Conservation (phyloP, 2,113 vertebrate species). For the Sciurus niger region DNA sequence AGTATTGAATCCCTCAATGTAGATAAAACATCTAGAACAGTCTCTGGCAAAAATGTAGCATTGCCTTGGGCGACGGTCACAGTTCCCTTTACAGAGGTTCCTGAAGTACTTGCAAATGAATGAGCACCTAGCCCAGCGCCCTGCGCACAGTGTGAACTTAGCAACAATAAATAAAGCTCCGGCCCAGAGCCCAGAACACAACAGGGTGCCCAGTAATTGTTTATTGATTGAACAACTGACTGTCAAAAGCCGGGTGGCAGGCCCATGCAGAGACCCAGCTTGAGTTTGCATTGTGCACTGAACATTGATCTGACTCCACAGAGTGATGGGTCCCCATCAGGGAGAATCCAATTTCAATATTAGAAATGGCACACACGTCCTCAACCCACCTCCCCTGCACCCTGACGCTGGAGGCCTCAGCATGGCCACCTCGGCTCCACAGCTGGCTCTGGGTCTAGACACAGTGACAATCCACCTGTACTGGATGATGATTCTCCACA, state of each 20-base stretch:
- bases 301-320: conserved; percentile 63
- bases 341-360: conserved; percentile 60
- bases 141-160: conserved; percentile 23
- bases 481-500: not conserved
- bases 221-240: conserved; percentile 71
- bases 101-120: not conserved
- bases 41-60: not conserved
- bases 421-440: not conserved
- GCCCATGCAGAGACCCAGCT: not conserved
- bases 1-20: not conserved
- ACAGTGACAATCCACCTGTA: not conserved
- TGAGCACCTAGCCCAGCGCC: not conserved
- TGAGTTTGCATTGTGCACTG: conserved; percentile 42
- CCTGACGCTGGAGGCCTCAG: rapidly evolving
- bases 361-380: not conserved
- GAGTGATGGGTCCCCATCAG: not conserved
- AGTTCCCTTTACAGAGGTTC: not conserved
- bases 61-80: not conserved
- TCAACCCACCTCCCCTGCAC: not conserved
- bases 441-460: not conserved
- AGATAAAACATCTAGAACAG: not conserved
- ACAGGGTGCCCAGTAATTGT: conserved; percentile 60
- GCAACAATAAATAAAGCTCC: conserved; percentile 45
- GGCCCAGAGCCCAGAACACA: conserved; percentile 5
- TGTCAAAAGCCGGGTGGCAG: conserved; percentile 3